These are phyloP conservation scores for Drosophila subsilvestris DNA, from an alignment of 2,888 invertebrate species.

Conservation along the genomic window DNA sequence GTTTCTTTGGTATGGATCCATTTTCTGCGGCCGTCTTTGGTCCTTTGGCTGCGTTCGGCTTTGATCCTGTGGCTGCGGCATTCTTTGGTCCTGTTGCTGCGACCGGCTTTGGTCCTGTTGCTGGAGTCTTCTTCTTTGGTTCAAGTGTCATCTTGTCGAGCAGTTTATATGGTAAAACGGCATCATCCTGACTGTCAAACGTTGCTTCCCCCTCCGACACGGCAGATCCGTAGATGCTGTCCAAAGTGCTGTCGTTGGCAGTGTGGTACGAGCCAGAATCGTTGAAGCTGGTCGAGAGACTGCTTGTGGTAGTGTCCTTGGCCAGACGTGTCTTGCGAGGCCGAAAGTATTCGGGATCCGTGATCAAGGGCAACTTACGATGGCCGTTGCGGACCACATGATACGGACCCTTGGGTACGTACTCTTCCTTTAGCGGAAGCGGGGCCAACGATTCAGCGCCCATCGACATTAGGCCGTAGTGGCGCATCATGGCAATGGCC, in stretches of 20 bases:
- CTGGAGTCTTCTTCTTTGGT: not conserved
- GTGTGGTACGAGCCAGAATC: conserved; percentile 2
- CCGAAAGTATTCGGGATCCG: conserved; percentile 70
- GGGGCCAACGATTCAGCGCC: conserved; percentile 1
- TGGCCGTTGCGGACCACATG: conserved; percentile 64
- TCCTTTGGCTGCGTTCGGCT: not conserved
- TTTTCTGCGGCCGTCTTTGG: not conserved
- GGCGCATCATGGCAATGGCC: conserved; percentile 79
- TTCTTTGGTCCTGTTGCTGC: not conserved
- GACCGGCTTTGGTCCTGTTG: not conserved
- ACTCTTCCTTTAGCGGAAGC: conserved; percentile 30
- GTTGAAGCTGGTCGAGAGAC: not conserved
- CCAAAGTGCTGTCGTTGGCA: not conserved
- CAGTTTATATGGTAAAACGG: conserved; percentile 8
- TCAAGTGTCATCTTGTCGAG: not conserved
- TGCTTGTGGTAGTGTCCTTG: not conserved
- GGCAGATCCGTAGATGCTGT: not conserved
- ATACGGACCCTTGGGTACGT: conserved; percentile 46
- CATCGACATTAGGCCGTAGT: conserved; percentile 72
- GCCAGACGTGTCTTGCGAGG: conserved; percentile 41
- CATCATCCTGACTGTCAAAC: not conserved
- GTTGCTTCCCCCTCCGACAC: not conserved
- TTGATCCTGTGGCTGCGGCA: not conserved
- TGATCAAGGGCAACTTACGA: conserved; percentile 66
- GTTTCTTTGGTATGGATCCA: too few relatives aligned